Base-by-base conservation (phyloP, 1,140 invertebrate species). In the Saccostrea echinata region DNA sequence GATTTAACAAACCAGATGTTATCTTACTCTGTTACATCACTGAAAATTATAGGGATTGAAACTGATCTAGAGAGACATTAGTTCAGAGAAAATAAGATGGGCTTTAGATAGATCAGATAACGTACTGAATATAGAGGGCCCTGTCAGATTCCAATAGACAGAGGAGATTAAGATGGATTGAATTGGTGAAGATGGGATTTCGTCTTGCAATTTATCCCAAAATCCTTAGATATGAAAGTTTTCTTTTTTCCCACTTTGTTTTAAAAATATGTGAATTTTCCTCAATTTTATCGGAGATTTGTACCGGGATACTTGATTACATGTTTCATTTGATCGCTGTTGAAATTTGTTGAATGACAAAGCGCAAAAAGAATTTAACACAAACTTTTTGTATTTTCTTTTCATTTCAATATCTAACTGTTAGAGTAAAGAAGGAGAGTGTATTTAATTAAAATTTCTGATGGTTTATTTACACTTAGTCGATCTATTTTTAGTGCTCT, bases 181-280 rank as follows among this genome's bases (percentile, higher is more conserved):
- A 76, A 76, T 76, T 76, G 68, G 68, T 76, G 68, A 76, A 76
- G 68, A 24, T 76, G 68, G 68, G 68, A 76, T 76, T 76, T 76
- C 27, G 27, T 30, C 27, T 61, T 18, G 30, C 68, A 76, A 76
- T 76, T 76, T 76, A 76, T 16, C 27, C 30, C 8, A 30, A 30
- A 76, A 76, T 76, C 27, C 68, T 33, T 33, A 76, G 68, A 76
- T 76, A 76, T 76, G 13, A 30, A 76, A 76, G 68, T 16, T 76
- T 76, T 76, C 68, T 76, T 76, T 76, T 76, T 33, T 30, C 30
- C 24, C 30, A 33, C 27, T 76, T 33, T 76, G 24, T 76, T 76
- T 11, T 35, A 76, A 76, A 76, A 71, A 76, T 64, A 76, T 16
- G 68, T 76, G 30, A 76, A 76, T 35, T 16, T 18, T 11, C 43